phyloP scores from a whole-genome alignment of 2,888 invertebrate genomes.

The Andrena hattorfiana region DNA sequence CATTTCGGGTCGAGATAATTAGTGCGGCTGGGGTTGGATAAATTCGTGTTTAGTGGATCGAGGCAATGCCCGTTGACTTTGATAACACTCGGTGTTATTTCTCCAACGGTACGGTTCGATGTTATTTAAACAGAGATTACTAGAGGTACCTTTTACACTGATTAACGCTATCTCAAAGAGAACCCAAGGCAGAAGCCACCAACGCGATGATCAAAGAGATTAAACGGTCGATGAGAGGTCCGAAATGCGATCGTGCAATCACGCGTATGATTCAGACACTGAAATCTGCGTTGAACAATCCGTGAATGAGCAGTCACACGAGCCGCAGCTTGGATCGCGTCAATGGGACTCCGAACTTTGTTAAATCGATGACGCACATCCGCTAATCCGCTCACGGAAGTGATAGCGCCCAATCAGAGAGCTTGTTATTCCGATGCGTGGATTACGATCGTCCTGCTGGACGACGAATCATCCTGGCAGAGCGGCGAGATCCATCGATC shows the following conservation, averaged over 20 bases:
- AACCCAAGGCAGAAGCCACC: background rate
- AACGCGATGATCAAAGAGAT: background rate
- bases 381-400: constrained; percentile 45
- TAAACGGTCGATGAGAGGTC: constrained; percentile 27
- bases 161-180: background rate
- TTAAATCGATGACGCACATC: constrained; percentile 35
- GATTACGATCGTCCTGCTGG: constrained; percentile 52
- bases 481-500: constrained; percentile 45
- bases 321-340: constrained; percentile 5
- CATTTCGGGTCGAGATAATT: background rate
- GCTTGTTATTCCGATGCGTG: constrained; percentile 58
- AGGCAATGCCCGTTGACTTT: background rate
- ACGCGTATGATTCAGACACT: background rate
- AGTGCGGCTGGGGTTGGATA: constrained; percentile 4
- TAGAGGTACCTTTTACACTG: background rate
- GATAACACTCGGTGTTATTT: background rate
- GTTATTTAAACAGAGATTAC: background rate
- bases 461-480: constrained; percentile 34
- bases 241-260: constrained; percentile 19
- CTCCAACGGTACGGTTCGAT: background rate
- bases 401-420: constrained; percentile 40
- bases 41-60: background rate
- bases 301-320: background rate
- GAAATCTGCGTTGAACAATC: constrained; percentile 26
- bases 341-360: constrained; percentile 7